Evolutionary conservation across 2,113 vertebrate species (phyloP).

Genomic region (Pseudonaja textilis): DNA sequence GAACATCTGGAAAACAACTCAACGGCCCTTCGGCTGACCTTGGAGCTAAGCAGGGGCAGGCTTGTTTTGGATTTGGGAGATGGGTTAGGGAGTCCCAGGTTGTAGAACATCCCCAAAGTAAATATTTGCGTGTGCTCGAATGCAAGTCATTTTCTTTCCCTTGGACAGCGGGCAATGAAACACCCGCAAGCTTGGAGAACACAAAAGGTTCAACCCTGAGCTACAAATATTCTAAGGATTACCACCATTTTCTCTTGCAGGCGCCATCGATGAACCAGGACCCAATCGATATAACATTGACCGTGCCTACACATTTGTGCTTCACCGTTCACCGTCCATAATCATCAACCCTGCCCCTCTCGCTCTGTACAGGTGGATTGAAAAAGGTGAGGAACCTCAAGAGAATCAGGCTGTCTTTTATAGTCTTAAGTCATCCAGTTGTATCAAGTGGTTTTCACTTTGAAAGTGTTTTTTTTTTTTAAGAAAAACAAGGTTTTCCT

Average conservation of each 20-base stretch:
- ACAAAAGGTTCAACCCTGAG: too few species aligned
- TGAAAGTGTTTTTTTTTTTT: neutral
- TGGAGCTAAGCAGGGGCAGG: neutral
- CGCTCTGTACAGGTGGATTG: accelerated
- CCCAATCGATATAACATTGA: accelerated
- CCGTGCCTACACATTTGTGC: accelerated
- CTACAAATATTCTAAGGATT: neutral
- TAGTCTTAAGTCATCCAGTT: neutral
- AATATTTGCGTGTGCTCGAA: neutral
- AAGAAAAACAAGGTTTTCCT: neutral
- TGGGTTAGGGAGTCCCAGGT: neutral
- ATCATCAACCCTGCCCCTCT: neutral
- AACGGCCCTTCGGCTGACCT: neutral
- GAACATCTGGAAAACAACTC: neutral
- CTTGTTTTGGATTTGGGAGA: neutral
- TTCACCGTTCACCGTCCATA: neutral
- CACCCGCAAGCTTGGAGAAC: too few species aligned
- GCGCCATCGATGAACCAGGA: neutral
- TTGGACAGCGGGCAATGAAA: too few species aligned
- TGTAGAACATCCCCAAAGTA: neutral
- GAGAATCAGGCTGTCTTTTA: too few species aligned
- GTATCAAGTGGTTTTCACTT: neutral
- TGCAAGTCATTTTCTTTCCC: too few species aligned
- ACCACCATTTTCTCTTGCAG: neutral
- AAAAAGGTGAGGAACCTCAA: neutral